Evolutionary conservation across 1,140 invertebrate genomes (phyloP), one percentile per base, ranked within the genome.

Genomic region (Listronotus bonariensis): DNA sequence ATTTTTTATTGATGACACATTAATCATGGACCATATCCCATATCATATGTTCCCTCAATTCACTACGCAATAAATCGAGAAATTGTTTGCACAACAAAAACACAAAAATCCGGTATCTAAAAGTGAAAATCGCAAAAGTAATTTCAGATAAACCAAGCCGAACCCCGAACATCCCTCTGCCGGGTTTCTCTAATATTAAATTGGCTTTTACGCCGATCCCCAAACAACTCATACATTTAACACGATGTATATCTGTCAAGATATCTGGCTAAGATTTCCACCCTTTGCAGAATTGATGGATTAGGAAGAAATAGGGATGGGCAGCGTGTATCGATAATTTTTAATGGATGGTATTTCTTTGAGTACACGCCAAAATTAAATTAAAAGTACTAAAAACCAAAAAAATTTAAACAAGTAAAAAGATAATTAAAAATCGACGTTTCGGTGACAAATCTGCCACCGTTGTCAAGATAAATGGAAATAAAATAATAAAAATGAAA

Each of bases 181-280:
- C 26, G 43, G 45, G 45, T 20, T 36, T 56, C 40, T 58, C 56
- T 58, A 58, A 58, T 58, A 58, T 58, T 58, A 58, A 58, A 58
- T 58, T 58, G 56, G 56, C 56, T 58, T 58, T 58, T 58, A 58
- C 56, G 48, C 42, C n/a, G 56, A 58, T 58, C 56, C 34, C 56
- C 43, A 58, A 58, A 58, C 56, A 58, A 58, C 56, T 58, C 56
- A 58, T 58, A 58, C 56, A 58, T 58, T 48, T 58, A 58, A 48
- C 56, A 58, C 56, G 56, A 58, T 58, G 48, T 60, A 60, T 60
- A 60, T 52, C 58, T 52, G 58, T 60, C 58, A 51, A 60, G 58
- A 60, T 60, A 60, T 46, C 56, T 59, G 56, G 34, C 34, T 59
- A 49, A 59, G 56, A 59, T 59, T 46, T 36, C 34, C 45, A 59